Evolutionary conservation across 2,888 invertebrate species (phyloP).

Genomic region (Sepiola atlantica): DNA sequence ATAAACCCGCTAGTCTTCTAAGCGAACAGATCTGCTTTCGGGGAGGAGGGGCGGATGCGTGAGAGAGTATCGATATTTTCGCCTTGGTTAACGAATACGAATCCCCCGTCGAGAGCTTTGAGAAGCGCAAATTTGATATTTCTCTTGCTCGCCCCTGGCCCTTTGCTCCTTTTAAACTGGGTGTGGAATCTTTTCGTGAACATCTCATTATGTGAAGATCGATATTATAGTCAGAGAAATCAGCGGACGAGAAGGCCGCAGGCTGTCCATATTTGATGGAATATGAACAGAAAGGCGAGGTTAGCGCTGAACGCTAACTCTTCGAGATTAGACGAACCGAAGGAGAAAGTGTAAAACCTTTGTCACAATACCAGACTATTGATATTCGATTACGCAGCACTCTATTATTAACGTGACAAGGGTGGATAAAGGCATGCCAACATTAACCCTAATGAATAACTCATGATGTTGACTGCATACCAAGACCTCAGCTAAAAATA

Average conservation of each 20-base stretch:
- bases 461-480: not conserved
- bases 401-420: not conserved
- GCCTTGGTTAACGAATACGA: not conserved
- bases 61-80: not conserved
- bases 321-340: not conserved
- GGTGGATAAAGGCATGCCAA: not conserved
- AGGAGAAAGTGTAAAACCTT: not conserved
- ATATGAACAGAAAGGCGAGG: not conserved
- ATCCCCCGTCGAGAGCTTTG: not conserved
- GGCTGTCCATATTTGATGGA: not conserved
- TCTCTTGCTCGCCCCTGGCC: not conserved
- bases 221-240: not conserved
- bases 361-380: not conserved
- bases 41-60: not conserved
- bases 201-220: constrained; percentile 9
- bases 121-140: constrained; percentile 22
- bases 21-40: not conserved
- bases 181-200: not conserved
- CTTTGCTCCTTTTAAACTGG: not conserved
- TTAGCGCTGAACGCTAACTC: not conserved
- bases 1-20: not conserved
- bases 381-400: not conserved
- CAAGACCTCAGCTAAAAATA: not conserved
- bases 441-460: not conserved
- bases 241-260: not conserved